Percentiles rank a stretch among this genome's conserved stretches.
Conservation (phyloP, 1,140 invertebrate species). For the Subanguina moxae region DNA sequence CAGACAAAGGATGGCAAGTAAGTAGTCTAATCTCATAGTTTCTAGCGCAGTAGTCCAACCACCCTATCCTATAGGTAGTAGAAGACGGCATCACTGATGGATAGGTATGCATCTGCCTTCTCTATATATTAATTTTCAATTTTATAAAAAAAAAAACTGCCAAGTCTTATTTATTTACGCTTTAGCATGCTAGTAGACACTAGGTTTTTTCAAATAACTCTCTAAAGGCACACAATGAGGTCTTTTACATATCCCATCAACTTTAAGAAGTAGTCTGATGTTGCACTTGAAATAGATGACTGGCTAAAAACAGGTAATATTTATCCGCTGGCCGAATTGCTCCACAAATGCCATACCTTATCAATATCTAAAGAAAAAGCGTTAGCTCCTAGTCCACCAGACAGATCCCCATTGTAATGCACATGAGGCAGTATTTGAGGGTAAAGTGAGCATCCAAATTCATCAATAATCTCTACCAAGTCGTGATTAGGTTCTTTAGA, state of each 20-base stretch:
- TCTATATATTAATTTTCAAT: no score
- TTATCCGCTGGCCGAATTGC: not conserved
- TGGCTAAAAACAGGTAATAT: slow-evolving; percentile 32
- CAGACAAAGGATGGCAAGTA: no score
- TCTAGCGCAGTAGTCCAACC: no score
- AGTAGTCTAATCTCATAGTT: no score
- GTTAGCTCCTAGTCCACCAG: slow-evolving; percentile 36
- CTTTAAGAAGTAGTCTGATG: slow-evolving; percentile 45
- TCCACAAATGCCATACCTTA: slow-evolving; percentile 26
- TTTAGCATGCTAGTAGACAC: no score
- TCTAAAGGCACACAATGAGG: slow-evolving; percentile 28
- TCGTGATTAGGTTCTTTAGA: not conserved
- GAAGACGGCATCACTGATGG: no score
- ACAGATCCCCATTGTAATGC: slow-evolving; percentile 36
- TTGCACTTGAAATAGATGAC: slow-evolving; percentile 49
- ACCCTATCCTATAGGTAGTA: no score
- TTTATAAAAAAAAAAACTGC: no score
- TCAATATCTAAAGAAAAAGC: slow-evolving; percentile 52
- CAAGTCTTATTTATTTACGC: no score
- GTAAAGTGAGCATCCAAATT: slow-evolving; percentile 48
- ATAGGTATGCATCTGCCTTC: no score
- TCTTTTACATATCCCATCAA: slow-evolving; percentile 46
- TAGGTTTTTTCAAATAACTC: no score
- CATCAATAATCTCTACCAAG: slow-evolving; percentile 48
- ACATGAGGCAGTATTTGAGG: slow-evolving; percentile 45